Base-by-base conservation (phyloP, 30 jellyfish, hydroid and myxozoan genomes). In the Phacellophora camtschatica region DNA sequence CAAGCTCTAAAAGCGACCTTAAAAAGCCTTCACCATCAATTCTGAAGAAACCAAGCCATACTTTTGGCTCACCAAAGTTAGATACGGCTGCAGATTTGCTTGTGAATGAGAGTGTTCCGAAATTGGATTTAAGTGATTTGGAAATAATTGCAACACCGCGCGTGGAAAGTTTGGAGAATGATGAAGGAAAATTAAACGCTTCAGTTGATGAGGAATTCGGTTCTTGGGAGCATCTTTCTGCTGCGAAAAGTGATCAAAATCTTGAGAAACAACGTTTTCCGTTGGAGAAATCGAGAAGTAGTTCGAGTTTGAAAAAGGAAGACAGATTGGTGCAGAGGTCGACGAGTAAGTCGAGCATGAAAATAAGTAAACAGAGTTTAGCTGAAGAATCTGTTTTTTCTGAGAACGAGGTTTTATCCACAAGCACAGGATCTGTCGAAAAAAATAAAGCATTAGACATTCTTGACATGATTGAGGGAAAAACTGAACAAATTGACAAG, bases 171-270 rank as follows among this genome's bases (percentile, higher is more conserved):
- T 67, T 51, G n/a, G 35, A 54, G 23, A 19, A 34, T 24, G 71
- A 66, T 15, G 30, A 12, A 39, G 32, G 34, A 8, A 32, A 66
- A 23, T 15, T 54, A 1, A 15, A 37, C 0, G 54, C 66, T 1
- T 37, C 16, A 1, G 18, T 28, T 16, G 68, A 39, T n/a, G 77
- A 49, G 12, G 91, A 80, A 4, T 80, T 80, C 43, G 91, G 91
- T 34, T 64, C 91, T 7, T 78, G 90, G 90, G 90, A 78, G 34
- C 74, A 61, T 28, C 68, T 78, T 9, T 19, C 66, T 9, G 58
- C 48, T 5, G 22, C 74, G 15, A 65, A 65, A 13, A 68, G 71
- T n/a, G 28, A 37, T 30, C 33, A 36, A 32, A 42, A 59, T 27
- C 39, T 53, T 0, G 23, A 25, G 42, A 29, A 1, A 10, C 15